Evolutionary conservation across 2,888 invertebrate species (phyloP), one percentile per base, ranked within the genome.

Genomic region (Hemaris fuciformis): DNA sequence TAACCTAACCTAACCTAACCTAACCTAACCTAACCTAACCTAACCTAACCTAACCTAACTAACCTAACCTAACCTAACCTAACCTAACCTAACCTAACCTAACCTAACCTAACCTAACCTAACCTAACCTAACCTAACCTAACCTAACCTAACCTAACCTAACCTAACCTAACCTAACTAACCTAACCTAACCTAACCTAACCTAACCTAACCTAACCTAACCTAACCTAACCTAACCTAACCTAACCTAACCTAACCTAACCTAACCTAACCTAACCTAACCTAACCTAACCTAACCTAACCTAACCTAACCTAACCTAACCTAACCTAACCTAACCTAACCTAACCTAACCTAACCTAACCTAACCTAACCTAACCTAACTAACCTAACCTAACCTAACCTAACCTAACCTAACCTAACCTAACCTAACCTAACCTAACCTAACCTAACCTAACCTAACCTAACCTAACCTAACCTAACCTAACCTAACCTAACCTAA

Each of bases 111-210:
- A 67, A 64, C 65, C 65, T 65, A 65, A 64, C 67, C 65, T 65
- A 65, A 64, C 65, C 65, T 65, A 64, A 64, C 65, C 67, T 66
- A 69, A 66, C 68, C 66, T 66, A 66, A 68, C 65, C 68, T 66
- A 66, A 66, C 66, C 66, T 66, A 66, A 66, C 68, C 68, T 67
- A 67, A 67, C 66, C 66, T 67, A 68, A 68, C 68, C 68, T 68
- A 68, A 69, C 66, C 69, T 66, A 67, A 67, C 69, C 69, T 67
- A 69, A 66, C 38, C 38, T 38, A 38, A 38, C 41, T 64, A 66
- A 64, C 68, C 68, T 66, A 68, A 66, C 68, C 68, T 68, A 68
- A 66, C 68, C 68, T 65, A 69, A 69, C 69, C 69, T 67, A 69
- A 69, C 68, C 68, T 66, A 68, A 66, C 68, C 68, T 66, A 66